A percentile compares a stretch with the other conserved stretches of the same genome.
Evolutionary conservation across 2,797 vertebrate species (phyloP).

Genomic region (Tenualosa ilisha): DNA sequence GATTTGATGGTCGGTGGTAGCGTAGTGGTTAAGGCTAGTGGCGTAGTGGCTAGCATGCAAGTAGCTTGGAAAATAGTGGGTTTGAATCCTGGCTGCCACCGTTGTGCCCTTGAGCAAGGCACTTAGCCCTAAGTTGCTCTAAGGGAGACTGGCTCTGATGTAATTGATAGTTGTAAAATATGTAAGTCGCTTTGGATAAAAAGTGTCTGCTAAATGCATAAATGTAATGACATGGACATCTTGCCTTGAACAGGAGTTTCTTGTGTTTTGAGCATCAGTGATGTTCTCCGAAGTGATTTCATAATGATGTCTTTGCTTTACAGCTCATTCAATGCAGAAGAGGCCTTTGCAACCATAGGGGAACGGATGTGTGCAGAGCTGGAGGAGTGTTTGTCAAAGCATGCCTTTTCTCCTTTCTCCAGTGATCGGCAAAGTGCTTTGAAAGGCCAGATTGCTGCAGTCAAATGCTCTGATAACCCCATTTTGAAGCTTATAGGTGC

Average conservation of each 20-base stretch:
- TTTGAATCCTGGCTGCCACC: too few species aligned
- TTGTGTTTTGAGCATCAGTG: not conserved
- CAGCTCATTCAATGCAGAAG: slow-evolving; percentile 82
- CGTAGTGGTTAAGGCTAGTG: too few species aligned
- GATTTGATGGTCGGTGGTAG: not conserved
- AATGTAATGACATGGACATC: not conserved
- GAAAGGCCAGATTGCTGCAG: slow-evolving; percentile 87
- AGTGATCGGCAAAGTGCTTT: slow-evolving; percentile 73
- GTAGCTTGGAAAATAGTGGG: too few species aligned
- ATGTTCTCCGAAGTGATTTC: not conserved
- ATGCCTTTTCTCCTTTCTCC: slow-evolving; percentile 80
- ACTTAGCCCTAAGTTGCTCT: too few species aligned
- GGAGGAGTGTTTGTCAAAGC: slow-evolving; percentile 78
- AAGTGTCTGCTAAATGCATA: too few species aligned
- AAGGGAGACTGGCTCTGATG: too few species aligned
- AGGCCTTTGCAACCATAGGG: slow-evolving; percentile 78
- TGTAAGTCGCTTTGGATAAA: too few species aligned
- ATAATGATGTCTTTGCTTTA: slow-evolving; percentile 4
- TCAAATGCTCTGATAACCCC: slow-evolving; percentile 77
- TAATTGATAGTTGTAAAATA: too few species aligned
- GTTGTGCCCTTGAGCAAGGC: too few species aligned
- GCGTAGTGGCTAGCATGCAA: too few species aligned
- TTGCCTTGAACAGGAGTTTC: not conserved
- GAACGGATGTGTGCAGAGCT: slow-evolving; percentile 90
- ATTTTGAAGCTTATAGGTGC: slow-evolving; percentile 90